Base-by-base conservation (phyloP, 2,888 invertebrate genomes). In the Caenorhabditis sp. region DNA sequence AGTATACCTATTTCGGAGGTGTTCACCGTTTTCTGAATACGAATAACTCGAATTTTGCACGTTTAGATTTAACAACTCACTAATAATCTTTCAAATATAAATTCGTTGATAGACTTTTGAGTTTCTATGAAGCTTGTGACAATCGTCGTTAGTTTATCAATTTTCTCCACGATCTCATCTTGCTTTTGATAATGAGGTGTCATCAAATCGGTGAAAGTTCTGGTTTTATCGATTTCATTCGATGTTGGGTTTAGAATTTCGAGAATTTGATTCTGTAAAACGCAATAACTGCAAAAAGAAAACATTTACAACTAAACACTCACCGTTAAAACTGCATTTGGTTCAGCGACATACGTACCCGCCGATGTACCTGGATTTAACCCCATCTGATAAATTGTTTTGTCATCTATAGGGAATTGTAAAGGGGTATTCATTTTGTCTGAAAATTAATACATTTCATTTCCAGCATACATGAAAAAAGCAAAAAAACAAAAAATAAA, bases 131-230 rank as follows among this genome's bases (percentile, higher is more conserved):
- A 73, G 49, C 49, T 55, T 12, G 51, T 58, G 0, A 73, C 26
- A 23, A 50, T 55, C 10, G 51, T 62, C 8, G 65, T 50, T 19
- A 73, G 58, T 50, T 51, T 26, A 14, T 65, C 62, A 21, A 73
- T 58, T 55, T 64, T 63, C 36, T 59, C 61, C 26, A 68, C 58
- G 26, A 73, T 68, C 62, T 68, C 68, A 21, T 50, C 12, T 62
- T 73, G 73, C 68, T 73, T 73, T 43, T 68, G 65, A 49, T 68
- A 73, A 26, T 68, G 68, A 19, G 68, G 73, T 21, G 66, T 31
- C 62, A 73, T 59, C 19, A 68, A 64, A 36, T 68, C 62, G 5
- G 54, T 17, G n/a, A 65, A 65, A 3, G 68, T 55, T 17, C 65
- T 31, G 21, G 65, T 62, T 50, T 60, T 65, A 55, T 73, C 73